These are phyloP conservation scores for Aphis craccivora DNA, from an alignment of 1,140 invertebrate genomes.

Conservation along the genomic window DNA sequence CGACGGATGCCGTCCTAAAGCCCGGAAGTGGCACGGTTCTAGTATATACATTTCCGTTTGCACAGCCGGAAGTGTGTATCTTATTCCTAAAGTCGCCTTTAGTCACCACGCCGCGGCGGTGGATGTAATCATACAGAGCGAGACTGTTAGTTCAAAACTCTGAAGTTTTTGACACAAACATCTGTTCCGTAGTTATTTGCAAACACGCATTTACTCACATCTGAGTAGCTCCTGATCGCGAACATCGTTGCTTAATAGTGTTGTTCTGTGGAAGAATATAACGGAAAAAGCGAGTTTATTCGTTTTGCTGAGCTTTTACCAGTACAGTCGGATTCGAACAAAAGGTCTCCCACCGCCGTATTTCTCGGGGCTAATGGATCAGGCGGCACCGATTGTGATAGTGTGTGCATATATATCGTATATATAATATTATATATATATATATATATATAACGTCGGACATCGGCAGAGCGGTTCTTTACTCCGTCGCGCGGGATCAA, in stretches of 20 bases:
- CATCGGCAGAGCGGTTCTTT: neutral
- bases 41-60: constrained; percentile 12
- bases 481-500: neutral
- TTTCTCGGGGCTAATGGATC: constrained; percentile 27
- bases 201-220: neutral
- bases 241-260: neutral
- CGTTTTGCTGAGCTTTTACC: constrained; percentile 9
- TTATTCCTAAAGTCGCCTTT: neutral
- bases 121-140: neutral
- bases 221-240: neutral
- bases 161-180: neutral
- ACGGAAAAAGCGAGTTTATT: neutral
- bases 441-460: no score
- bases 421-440: neutral
- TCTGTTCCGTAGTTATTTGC: neutral
- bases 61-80: constrained; percentile 25
- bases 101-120: neutral
- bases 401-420: constrained; percentile 8
- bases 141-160: neutral
- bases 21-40: neutral
- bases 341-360: neutral
- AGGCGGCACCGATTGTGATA: neutral
- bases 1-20: constrained; percentile 19
- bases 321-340: neutral
- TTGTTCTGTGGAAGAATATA: neutral